Evolutionary conservation across 2,113 vertebrate species (phyloP).

Genomic region (Acanthisitta chloris): DNA sequence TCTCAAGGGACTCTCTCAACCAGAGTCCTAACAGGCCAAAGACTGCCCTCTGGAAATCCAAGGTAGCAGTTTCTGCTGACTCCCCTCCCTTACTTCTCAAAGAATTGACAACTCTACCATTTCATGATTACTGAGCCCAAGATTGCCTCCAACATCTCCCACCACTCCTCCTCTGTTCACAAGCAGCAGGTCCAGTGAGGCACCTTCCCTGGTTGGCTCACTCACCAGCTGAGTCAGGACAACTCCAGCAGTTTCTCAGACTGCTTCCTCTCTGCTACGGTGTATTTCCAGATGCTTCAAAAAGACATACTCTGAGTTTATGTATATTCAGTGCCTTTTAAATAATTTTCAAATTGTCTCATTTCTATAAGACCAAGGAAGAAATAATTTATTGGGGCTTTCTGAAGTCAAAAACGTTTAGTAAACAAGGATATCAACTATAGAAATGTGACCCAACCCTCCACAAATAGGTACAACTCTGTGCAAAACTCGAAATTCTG

Average conservation of each 20-base stretch:
- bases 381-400: background rate
- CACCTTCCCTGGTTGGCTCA: background rate
- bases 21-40: background rate
- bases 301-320: background rate
- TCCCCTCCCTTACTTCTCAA: background rate
- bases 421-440: background rate
- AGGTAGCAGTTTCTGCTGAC: background rate
- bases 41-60: background rate
- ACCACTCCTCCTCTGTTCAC: background rate
- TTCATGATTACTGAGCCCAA: background rate
- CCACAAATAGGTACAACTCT: background rate
- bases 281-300: background rate
- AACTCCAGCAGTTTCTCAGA: background rate
- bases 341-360: background rate
- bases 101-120: background rate
- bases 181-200: background rate
- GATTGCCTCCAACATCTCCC: background rate
- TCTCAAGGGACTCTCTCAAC: background rate
- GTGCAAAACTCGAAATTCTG: background rate
- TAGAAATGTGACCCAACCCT: background rate
- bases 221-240: background rate
- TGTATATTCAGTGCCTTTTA: background rate
- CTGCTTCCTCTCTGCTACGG: background rate
- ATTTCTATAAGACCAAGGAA: background rate
- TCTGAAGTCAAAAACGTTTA: background rate